These are phyloP conservation scores for Eupeodes luniger DNA, from an alignment of 2,888 invertebrate species.

Conservation along the genomic window DNA sequence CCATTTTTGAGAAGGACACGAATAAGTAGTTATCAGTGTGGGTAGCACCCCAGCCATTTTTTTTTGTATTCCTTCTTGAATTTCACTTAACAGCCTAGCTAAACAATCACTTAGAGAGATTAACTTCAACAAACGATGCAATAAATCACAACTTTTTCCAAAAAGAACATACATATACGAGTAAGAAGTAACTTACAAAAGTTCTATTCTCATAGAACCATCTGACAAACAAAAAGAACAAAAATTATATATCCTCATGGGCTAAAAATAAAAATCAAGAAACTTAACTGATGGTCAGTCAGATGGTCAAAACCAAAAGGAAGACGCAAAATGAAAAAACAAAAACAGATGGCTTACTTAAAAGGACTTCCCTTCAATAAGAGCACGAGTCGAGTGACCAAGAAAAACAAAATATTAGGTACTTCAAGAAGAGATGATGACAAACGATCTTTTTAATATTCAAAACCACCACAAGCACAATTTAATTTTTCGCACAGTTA, in stretches of 20 bases:
- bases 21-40: too few relatives aligned
- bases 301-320: conserved; percentile 14
- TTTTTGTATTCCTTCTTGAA: not conserved
- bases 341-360: conserved; percentile 22
- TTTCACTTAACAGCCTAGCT: not conserved
- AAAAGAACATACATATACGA: not conserved
- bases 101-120: conserved; percentile 18
- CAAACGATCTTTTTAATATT: conserved; percentile 42
- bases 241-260: not conserved
- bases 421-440: conserved; percentile 40
- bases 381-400: not conserved
- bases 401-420: not conserved
- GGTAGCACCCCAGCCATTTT: too few relatives aligned
- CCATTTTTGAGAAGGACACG: too few relatives aligned
- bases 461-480: conserved; percentile 45
- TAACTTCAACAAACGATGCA: conserved; percentile 32
- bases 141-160: conserved; percentile 28
- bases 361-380: not conserved
- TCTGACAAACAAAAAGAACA: not conserved
- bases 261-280: not conserved
- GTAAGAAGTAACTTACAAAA: not conserved
- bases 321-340: too few relatives aligned
- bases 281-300: not conserved
- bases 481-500: conserved; percentile 54
- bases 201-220: not conserved